Evolutionary conservation across 2,888 invertebrate genomes (phyloP).

Genomic region (Diaphora mendica): DNA sequence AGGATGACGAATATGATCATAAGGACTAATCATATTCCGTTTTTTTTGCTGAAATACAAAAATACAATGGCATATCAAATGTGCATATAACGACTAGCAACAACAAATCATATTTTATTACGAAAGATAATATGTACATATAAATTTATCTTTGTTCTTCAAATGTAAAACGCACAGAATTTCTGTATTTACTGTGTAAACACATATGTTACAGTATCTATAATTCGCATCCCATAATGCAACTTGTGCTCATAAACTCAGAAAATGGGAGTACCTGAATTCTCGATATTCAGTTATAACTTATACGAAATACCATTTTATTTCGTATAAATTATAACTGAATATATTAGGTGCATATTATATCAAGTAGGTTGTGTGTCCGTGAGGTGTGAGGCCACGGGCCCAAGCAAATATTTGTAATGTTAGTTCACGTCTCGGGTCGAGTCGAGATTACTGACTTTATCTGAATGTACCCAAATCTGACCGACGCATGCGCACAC

Average conservation of each 20-base stretch:
- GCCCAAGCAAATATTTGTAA: constrained; percentile 76
- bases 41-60: background rate
- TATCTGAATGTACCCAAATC: constrained; percentile 75
- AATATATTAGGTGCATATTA: constrained; percentile 32
- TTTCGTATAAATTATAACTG: background rate
- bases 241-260: background rate
- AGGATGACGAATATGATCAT: too few species aligned
- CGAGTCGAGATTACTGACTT: constrained; percentile 75
- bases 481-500: constrained; percentile 62
- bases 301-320: background rate
- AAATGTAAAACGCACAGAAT: background rate
- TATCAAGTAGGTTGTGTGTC: constrained; percentile 40
- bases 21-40: background rate
- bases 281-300: too few species aligned
- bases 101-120: background rate
- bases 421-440: constrained; percentile 66
- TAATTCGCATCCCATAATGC: background rate
- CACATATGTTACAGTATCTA: background rate
- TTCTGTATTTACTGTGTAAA: background rate
- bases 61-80: background rate
- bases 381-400: constrained; percentile 62
- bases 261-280: background rate
- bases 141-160: background rate
- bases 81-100: background rate
- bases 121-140: background rate